Conservation (phyloP, 2,113 vertebrate genomes). For the Bos indicus region DNA sequence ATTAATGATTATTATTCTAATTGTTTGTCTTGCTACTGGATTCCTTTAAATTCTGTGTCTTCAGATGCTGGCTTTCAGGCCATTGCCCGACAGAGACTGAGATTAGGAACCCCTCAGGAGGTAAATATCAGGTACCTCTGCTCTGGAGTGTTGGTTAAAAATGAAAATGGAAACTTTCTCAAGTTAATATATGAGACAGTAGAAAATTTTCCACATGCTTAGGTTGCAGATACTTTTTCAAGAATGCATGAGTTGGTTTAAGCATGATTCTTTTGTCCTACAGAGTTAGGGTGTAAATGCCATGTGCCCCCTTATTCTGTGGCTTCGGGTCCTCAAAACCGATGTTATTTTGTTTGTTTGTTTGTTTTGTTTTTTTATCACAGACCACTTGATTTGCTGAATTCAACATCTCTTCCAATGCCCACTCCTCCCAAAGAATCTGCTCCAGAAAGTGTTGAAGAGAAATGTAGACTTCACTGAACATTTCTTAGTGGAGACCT, state of each 20-base stretch:
- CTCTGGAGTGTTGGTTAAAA: neutral
- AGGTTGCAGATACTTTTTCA: neutral
- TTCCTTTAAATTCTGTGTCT: neutral
- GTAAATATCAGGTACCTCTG: neutral
- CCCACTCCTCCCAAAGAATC: neutral
- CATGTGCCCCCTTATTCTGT: neutral
- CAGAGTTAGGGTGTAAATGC: neutral
- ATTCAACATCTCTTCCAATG: neutral
- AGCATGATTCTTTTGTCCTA: neutral
- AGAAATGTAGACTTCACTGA: constrained; percentile 13
- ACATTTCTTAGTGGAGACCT: neutral
- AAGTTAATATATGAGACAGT: neutral
- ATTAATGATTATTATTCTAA: neutral
- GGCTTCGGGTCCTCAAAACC: neutral
- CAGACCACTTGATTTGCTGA: neutral
- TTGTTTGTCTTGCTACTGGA: neutral
- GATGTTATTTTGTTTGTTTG: neutral
- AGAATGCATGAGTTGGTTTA: neutral
- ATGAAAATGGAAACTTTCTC: neutral
- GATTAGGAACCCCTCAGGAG: neutral
- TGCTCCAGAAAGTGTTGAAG: neutral
- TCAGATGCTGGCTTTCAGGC: neutral
- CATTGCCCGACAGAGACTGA: neutral
- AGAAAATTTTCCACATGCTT: neutral
- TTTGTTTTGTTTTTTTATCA: neutral